Evolutionary conservation across 2,888 invertebrate genomes (phyloP).

Genomic region (Choreutis nemorana): DNA sequence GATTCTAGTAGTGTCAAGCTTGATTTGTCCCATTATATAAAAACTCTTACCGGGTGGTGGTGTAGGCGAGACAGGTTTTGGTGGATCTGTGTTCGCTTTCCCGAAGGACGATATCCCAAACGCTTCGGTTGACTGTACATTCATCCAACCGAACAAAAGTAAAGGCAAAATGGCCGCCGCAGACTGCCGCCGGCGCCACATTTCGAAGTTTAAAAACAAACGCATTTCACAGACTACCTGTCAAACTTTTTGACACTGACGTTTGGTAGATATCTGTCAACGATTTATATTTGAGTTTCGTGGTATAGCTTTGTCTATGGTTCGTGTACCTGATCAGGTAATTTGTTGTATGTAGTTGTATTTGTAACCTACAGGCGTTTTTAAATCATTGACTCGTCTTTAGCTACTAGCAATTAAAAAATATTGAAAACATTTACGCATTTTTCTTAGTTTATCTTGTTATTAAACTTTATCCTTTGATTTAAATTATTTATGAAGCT

Average conservation of each 20-base stretch:
- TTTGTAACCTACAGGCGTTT: background rate
- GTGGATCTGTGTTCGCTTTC: constrained; percentile 49
- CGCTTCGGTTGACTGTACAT: constrained; percentile 23
- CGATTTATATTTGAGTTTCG: too few species aligned
- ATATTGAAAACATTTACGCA: too few species aligned
- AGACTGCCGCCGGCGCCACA: constrained; percentile 13
- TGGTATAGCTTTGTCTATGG: constrained; percentile 11
- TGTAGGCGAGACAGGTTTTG: constrained; percentile 41
- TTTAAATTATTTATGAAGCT: too few species aligned
- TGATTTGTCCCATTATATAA: constrained; percentile 3
- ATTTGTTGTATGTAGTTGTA: background rate
- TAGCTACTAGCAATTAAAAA: too few species aligned
- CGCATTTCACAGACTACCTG: too few species aligned
- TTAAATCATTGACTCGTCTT: too few species aligned
- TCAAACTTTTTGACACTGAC: too few species aligned
- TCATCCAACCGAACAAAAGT: too few species aligned
- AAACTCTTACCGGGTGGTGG: constrained; percentile 41
- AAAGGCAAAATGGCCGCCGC: constrained; percentile 18
- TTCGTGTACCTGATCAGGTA: background rate
- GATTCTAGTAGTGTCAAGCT: background rate
- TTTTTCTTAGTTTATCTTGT: too few species aligned
- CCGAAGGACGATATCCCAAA: constrained; percentile 54
- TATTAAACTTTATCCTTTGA: too few species aligned
- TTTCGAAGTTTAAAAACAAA: constrained; percentile 8
- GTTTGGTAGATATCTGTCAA: too few species aligned